These are phyloP conservation scores for Plagodis pulveraria DNA, from an alignment of 2,888 invertebrate genomes.

Conservation along the genomic window DNA sequence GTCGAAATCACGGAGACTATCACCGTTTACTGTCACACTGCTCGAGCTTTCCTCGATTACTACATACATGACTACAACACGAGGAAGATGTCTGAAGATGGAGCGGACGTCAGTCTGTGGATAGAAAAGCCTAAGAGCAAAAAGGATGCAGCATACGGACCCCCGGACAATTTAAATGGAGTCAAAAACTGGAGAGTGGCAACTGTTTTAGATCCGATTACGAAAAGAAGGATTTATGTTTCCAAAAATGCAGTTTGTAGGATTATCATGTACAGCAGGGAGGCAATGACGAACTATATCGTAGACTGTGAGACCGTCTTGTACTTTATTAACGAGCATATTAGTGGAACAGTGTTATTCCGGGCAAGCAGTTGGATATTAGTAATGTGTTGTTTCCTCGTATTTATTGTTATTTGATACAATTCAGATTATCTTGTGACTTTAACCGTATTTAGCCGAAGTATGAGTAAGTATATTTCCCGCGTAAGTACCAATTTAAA, in stretches of 20 bases:
- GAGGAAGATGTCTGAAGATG: conserved; percentile 69
- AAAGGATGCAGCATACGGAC: conserved; percentile 48
- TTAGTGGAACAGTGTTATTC: conserved; percentile 43
- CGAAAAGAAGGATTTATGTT: conserved; percentile 67
- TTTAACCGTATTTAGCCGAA: neutral
- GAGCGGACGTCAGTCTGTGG: conserved; percentile 71
- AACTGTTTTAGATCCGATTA: conserved; percentile 68
- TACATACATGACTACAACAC: conserved; percentile 72
- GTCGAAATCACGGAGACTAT: conserved; percentile 69
- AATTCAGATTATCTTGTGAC: conserved; percentile 1
- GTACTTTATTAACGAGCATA: conserved; percentile 66
- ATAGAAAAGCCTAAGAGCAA: conserved; percentile 57
- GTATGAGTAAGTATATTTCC: neutral
- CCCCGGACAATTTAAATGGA: conserved; percentile 43
- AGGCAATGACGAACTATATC: conserved; percentile 68
- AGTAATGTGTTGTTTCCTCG: conserved; percentile 23
- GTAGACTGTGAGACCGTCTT: conserved; percentile 69
- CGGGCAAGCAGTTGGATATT: conserved; percentile 16
- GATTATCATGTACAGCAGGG: conserved; percentile 72
- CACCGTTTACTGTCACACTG: conserved; percentile 63
- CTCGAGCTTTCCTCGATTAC: conserved; percentile 62
- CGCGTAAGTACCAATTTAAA: neutral
- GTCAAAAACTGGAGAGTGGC: conserved; percentile 68
- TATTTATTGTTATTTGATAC: conserved; percentile 15
- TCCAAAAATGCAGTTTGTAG: conserved; percentile 66